Base-by-base conservation (phyloP, 2,888 invertebrate genomes). In the Drosophila birchii region DNA sequence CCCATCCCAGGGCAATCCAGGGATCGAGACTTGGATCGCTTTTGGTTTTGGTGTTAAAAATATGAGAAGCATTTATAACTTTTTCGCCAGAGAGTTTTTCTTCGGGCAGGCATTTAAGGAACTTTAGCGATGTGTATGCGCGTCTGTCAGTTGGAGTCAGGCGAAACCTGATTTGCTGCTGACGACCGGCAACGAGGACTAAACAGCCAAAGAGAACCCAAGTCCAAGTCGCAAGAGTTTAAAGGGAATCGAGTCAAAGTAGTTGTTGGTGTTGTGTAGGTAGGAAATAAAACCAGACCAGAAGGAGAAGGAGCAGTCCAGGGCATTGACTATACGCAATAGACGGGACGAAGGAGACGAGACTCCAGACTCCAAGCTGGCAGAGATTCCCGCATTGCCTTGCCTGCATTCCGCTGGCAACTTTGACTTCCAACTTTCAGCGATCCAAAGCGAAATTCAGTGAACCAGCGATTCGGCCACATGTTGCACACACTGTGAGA, bases 401-500 rank as follows among this genome's bases (percentile, higher is more conserved):
- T 58, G 26, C 49, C 53, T 38, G 75, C 75, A 74, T 73, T 75
- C 74, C 75, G 44, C 43, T 54, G 56, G 26, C 34, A 45, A 58
- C 47, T 62, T 41, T 49, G 49, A 43, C 57, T 69, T 29, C 58
- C 57, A 53, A 26, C 55, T 56, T 51, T 36, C 49, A 51, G 20
- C 57, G 47, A 41, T 53, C 70, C 68, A 74, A 81, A 1, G 49
- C 29, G 18, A 34, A 9, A 11, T 20, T 34, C 51, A 51, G 20
- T 20, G 34, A 51, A 41, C 57, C 51, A 39, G 18, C 49, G 54
- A 47, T 54, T 73, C 63, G 77, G 81, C 88, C 86, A 86, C 89
- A 89, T 86, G 86, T 86, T 89, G 86, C 86, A 86, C 90, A 89
- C 81, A 86, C 88, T 88, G 88, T 88, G 88, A 86, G 88, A 89